These are phyloP conservation scores for Xestia sexstrigata DNA, from an alignment of 2,888 invertebrate species.

Conservation along the genomic window DNA sequence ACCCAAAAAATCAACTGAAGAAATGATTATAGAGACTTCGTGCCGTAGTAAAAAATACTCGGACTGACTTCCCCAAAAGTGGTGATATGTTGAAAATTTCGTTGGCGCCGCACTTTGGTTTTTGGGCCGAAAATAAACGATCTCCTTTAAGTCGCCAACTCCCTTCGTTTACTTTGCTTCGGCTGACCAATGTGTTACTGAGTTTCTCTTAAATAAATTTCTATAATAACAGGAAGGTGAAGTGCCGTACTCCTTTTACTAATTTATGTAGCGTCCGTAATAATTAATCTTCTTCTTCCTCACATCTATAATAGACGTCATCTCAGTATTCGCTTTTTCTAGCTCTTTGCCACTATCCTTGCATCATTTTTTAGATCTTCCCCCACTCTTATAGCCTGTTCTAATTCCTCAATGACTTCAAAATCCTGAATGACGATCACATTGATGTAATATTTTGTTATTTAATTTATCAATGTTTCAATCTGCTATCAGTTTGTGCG, in stretches of 20 bases:
- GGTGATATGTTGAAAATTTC: too few species aligned
- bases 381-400: neutral
- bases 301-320: neutral
- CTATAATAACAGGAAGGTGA: neutral
- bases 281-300: neutral
- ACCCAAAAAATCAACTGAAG: too few species aligned
- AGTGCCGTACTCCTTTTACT: neutral
- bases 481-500: constrained; percentile 40
- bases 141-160: neutral
- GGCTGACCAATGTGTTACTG: neutral
- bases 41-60: too few species aligned
- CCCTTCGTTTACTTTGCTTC: neutral
- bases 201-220: neutral
- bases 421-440: neutral
- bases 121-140: too few species aligned
- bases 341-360: neutral
- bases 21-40: too few species aligned
- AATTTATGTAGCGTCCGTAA: neutral
- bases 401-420: neutral
- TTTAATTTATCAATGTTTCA: constrained; percentile 32
- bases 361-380: neutral
- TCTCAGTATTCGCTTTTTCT: neutral
- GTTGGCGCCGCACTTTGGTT: too few species aligned
- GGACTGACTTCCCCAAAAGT: too few species aligned
- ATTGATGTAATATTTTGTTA: constrained; percentile 6